Evolutionary conservation across 1,140 invertebrate species (phyloP), one percentile per base, ranked within the genome.

Genomic region (Anadara kagoshimensis): DNA sequence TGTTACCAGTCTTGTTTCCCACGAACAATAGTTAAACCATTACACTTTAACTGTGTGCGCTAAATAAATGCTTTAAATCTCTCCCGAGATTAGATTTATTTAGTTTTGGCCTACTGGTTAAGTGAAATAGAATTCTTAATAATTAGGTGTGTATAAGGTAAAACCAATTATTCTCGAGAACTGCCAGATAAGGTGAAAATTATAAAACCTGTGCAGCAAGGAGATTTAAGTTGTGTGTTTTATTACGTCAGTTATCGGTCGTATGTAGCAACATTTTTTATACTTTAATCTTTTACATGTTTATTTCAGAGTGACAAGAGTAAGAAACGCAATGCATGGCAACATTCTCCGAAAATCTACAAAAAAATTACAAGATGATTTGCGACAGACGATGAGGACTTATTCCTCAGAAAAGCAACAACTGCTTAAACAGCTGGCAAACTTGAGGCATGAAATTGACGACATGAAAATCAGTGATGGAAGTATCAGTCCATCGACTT

Each of bases 361-460:
- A 14, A 76, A 80, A 63, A 80, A 77, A 26, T 70, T 83, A 10
- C 76, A 78, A 51, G 69, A 72, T 64, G 81, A 83, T 57, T 53
- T 83, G n/a, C 68, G 66, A 12, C 72, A 78, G 24, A 78, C 76
- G 1, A 83, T 83, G 81, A 72, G 62, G 29, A 67, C 64, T 7
- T 83, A 83, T 58, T 69, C 70, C 14, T 44, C 29, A 18, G 81
- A 80, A 41, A 83, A 83, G 63, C 72, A 76, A n/a, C 64, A 76
- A 41, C 67, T 83, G 8, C 53, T 76, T 12, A 63, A 69, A 43
- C 76, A 83, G n/a, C 72, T 83, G 0, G 56, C 74, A 18, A 75
- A 47, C 70, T 69, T 82, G 58, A 26, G 75, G 16, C 67, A 77
- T 26, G 57, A 76, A 65, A 68, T 77, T 58, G 67, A 54, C 7